These are phyloP conservation scores for Apaloderma vittatum DNA, from an alignment of 2,113 vertebrate species.

Conservation along the genomic window DNA sequence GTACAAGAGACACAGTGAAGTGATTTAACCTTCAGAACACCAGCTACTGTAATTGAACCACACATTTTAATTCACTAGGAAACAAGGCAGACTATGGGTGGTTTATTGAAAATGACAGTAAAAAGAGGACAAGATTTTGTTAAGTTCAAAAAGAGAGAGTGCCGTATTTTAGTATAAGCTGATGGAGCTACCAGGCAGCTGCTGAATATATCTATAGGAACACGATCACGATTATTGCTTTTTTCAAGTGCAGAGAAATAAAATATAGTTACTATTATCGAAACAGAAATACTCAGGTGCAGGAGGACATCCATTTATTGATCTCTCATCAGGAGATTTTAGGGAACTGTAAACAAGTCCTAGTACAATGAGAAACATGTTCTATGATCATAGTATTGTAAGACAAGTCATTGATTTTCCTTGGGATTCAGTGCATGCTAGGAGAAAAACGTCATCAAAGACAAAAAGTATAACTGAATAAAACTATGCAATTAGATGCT, in stretches of 20 bases:
- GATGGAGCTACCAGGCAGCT: not conserved
- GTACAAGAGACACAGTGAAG: conserved; percentile 16
- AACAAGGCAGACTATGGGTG: not conserved
- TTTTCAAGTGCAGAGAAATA: not conserved
- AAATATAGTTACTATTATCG: not conserved
- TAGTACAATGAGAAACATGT: not conserved
- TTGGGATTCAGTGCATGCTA: not conserved
- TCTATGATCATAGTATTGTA: not conserved
- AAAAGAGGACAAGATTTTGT: not conserved
- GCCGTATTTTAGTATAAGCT: not conserved
- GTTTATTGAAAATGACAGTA: conserved; percentile 41
- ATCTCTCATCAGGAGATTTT: not conserved
- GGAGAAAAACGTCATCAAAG: not conserved
- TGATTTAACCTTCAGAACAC: conserved; percentile 68
- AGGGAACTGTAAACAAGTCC: not conserved
- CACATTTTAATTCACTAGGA: conserved; percentile 46
- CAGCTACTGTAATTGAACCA: conserved; percentile 55
- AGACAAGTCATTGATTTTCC: not conserved
- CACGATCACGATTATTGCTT: not conserved
- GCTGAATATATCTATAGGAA: not conserved
- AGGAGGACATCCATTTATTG: not conserved
- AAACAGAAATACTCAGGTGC: not conserved
- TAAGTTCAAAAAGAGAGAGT: not conserved
- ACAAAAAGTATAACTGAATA: not conserved
- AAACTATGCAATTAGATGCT: not conserved